A percentile compares a stretch with the other conserved stretches of the same genome.
Evolutionary conservation across 1,140 invertebrate species (phyloP).

Genomic region (Cydia splendana): DNA sequence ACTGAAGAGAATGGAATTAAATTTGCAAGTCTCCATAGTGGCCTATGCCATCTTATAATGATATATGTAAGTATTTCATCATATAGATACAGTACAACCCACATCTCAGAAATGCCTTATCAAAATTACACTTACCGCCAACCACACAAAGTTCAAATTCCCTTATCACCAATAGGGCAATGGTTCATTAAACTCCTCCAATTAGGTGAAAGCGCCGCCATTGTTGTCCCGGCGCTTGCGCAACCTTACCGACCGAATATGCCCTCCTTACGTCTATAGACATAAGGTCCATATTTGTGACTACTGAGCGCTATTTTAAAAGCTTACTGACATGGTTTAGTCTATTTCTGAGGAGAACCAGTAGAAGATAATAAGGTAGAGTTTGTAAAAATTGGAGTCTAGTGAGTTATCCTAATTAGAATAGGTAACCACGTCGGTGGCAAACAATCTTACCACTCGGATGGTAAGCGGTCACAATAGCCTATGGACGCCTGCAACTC

Average conservation of each 20-base stretch:
- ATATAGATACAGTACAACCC: not conserved
- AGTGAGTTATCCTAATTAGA: no score
- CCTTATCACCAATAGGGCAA: not conserved
- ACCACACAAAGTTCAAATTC: not conserved
- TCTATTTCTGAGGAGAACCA: not conserved
- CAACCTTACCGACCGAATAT: not conserved
- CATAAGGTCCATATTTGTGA: not conserved
- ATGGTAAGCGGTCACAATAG: no score
- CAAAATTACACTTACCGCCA: not conserved
- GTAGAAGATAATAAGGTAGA: no score
- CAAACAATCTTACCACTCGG: no score
- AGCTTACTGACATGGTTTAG: conserved; percentile 6
- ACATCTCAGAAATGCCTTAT: not conserved
- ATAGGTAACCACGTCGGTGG: no score
- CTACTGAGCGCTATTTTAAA: not conserved
- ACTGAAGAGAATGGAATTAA: no score
- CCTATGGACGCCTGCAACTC: no score
- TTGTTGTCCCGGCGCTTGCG: conserved; percentile 28
- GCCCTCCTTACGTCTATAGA: not conserved
- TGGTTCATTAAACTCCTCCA: conserved; percentile 23
- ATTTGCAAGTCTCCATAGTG: not conserved
- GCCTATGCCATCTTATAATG: not conserved
- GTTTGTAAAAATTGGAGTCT: no score
- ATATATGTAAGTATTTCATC: not conserved
- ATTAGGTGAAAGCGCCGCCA: conserved; percentile 32